Percentiles rank a stretch among this genome's conserved stretches.
phyloP scores from a whole-genome alignment of 2,113 vertebrate species.

The Oxyura jamaicensis region DNA sequence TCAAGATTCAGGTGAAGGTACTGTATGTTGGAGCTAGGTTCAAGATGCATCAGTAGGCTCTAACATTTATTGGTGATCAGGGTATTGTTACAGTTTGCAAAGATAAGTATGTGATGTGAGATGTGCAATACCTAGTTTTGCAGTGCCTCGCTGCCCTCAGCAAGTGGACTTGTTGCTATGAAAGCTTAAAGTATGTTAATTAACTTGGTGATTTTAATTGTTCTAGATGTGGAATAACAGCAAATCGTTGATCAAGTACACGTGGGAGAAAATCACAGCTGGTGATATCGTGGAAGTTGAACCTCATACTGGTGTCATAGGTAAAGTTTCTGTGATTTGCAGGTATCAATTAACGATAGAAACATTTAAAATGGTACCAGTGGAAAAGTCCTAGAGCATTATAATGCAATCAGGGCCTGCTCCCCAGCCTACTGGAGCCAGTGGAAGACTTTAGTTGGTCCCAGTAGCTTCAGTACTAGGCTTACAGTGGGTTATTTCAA shows the following conservation, averaged over 20 bases:
- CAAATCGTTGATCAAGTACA: conserved; percentile 82
- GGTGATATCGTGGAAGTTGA: conserved; percentile 85
- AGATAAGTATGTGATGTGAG: neutral
- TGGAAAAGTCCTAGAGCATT: neutral
- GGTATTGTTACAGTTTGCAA: neutral
- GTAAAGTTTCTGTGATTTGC: conserved; percentile 59
- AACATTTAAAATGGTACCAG: neutral
- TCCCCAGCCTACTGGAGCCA: neutral
- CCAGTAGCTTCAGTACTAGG: neutral
- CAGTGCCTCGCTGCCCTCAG: neutral
- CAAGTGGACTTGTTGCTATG: neutral
- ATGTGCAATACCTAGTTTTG: neutral
- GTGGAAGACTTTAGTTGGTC: neutral
- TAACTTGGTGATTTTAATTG: neutral
- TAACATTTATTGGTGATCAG: neutral
- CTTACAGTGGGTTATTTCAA: neutral
- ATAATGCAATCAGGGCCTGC: neutral
- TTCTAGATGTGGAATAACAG: conserved; percentile 96
- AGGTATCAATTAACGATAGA: neutral
- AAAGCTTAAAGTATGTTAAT: neutral
- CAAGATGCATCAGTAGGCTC: neutral
- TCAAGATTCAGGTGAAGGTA: neutral
- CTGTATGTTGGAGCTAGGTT: neutral
- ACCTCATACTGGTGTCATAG: conserved; percentile 83
- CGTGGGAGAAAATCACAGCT: conserved; percentile 80